These are phyloP conservation scores for Heliconius hortense DNA, from an alignment of 2,888 invertebrate species.

Conservation along the genomic window DNA sequence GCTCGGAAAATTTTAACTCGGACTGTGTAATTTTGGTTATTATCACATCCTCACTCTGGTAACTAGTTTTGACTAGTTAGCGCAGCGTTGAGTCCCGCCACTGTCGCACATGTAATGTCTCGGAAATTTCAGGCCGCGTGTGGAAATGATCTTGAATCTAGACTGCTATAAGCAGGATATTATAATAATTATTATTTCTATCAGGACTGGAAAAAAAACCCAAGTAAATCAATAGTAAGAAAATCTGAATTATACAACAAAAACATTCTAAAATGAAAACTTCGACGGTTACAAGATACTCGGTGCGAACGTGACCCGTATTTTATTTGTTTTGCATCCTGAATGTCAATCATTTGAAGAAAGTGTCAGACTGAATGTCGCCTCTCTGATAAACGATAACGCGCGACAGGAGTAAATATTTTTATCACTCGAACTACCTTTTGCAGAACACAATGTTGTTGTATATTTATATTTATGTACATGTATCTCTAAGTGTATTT, in stretches of 20 bases:
- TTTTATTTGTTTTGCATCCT: slow-evolving; percentile 23
- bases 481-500: too few relatives aligned
- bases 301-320: slow-evolving; percentile 8
- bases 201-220: neutral
- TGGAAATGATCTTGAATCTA: too few relatives aligned
- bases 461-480: neutral
- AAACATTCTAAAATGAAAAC: neutral
- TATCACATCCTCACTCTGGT: neutral
- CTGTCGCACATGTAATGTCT: too few relatives aligned
- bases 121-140: too few relatives aligned
- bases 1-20: neutral
- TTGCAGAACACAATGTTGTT: neutral
- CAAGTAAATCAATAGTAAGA: neutral
- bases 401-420: slow-evolving; percentile 19
- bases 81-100: neutral
- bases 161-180: too few relatives aligned
- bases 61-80: neutral
- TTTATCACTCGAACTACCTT: slow-evolving; percentile 6
- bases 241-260: neutral
- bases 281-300: neutral
- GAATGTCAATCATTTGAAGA: slow-evolving; percentile 22
- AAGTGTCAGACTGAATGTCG: slow-evolving; percentile 24
- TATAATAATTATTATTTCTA: neutral
- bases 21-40: too few relatives aligned
- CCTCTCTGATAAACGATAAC: slow-evolving; percentile 22